phyloP scores from a whole-genome alignment of 2,113 vertebrate species.

The Cyanoderma ruficeps region DNA sequence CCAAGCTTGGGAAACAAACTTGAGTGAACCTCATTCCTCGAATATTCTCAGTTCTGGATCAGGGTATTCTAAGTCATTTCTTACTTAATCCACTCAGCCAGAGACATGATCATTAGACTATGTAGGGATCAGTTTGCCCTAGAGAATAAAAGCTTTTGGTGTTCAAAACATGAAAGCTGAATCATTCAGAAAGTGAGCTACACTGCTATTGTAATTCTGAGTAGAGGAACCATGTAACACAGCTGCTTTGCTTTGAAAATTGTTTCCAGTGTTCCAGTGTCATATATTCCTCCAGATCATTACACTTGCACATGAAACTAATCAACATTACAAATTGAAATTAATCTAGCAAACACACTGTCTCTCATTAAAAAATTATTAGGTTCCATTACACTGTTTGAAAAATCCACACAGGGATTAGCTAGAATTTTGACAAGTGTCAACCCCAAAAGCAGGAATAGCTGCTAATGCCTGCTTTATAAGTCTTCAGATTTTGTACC shows the following conservation, averaged over 20 bases:
- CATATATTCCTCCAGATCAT: conserved; percentile 49
- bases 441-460: background rate
- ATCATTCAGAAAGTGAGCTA: conserved; percentile 32
- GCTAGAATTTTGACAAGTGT: conserved; percentile 5
- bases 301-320: conserved; percentile 18
- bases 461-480: background rate
- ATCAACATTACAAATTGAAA: conserved; percentile 57
- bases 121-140: background rate
- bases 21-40: background rate
- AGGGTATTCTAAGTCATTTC: background rate
- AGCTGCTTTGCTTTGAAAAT: conserved; percentile 44
- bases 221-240: background rate
- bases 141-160: conserved; percentile 25
- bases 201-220: conserved; percentile 34
- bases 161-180: conserved; percentile 26
- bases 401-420: background rate
- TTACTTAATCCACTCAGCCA: background rate
- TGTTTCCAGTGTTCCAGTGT: conserved; percentile 12
- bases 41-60: background rate
- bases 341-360: conserved; percentile 20
- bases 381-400: conserved; percentile 29
- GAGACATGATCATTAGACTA: background rate
- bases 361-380: conserved; percentile 39
- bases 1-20: background rate
- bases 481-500: background rate